These are phyloP conservation scores for Tetrapedia diversipes DNA, from an alignment of 2,888 invertebrate species.

Conservation along the genomic window DNA sequence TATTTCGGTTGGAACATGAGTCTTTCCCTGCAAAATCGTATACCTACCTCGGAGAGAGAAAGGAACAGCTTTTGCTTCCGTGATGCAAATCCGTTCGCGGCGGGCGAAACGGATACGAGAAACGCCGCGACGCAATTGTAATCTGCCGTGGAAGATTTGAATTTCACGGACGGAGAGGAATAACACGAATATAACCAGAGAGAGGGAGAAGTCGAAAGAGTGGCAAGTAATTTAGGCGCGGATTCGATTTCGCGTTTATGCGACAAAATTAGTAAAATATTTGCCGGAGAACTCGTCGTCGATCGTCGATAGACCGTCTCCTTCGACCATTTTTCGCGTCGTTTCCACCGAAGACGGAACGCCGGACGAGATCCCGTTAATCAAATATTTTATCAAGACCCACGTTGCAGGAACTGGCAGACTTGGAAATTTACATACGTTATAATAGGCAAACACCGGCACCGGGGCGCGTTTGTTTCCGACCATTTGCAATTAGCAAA, in stretches of 20 bases:
- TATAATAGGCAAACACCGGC: slow-evolving; percentile 64
- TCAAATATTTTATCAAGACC: slow-evolving; percentile 64
- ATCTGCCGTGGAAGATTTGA: too few species aligned
- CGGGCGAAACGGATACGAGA: too few species aligned
- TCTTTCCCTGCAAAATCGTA: too few species aligned
- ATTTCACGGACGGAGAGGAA: background rate
- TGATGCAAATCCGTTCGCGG: too few species aligned
- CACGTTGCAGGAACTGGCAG: slow-evolving; percentile 33
- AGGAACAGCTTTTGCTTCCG: too few species aligned
- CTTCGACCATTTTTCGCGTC: too few species aligned
- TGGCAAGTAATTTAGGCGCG: slow-evolving; percentile 2
- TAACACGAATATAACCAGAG: slow-evolving; percentile 15
- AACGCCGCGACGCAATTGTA: too few species aligned
- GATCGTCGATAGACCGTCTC: too few species aligned
- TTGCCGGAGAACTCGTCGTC: slow-evolving; percentile 26
- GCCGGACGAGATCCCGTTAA: slow-evolving; percentile 42
- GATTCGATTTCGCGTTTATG: background rate
- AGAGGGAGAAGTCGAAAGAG: background rate
- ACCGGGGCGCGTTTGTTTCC: slow-evolving; percentile 48
- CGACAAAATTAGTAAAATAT: too few species aligned
- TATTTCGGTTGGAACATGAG: too few species aligned
- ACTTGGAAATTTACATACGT: slow-evolving; percentile 64
- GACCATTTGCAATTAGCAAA: slow-evolving; percentile 53
- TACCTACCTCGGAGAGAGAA: too few species aligned
- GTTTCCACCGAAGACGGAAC: background rate